Conservation (phyloP, 2,113 vertebrate species). For the Xyliphius kryptos region DNA sequence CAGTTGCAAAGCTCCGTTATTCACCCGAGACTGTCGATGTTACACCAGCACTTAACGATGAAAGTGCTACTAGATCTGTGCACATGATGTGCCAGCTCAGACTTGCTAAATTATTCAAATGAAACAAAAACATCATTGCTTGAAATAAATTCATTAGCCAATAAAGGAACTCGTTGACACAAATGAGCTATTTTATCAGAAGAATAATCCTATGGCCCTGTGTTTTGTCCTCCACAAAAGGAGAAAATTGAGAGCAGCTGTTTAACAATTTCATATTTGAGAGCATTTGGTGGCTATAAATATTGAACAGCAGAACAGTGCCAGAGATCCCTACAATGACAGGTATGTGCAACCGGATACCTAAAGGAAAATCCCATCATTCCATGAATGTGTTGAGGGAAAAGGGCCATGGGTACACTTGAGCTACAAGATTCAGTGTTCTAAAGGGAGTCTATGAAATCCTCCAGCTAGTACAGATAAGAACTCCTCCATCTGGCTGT, state of each 20-base stretch:
- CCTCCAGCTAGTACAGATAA: constrained; percentile 36
- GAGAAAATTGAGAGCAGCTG: constrained; percentile 38
- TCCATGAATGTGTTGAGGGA: constrained; percentile 21
- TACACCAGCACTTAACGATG: constrained; percentile 1
- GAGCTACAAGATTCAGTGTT: constrained; percentile 26
- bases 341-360: constrained; percentile 44
- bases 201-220: constrained; percentile 17
- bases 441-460: constrained; percentile 29
- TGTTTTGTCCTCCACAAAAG: constrained; percentile 24
- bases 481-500: constrained; percentile 7
- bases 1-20: neutral
- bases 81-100: neutral
- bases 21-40: neutral
- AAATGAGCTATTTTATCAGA: constrained; percentile 30
- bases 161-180: constrained; percentile 21
- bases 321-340: constrained; percentile 40
- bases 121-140: neutral
- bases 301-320: constrained; percentile 40
- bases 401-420: neutral
- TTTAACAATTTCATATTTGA: constrained; percentile 44
- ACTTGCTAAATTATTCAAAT: neutral
- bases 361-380: constrained; percentile 38
- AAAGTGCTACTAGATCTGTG: neutral
- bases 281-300: constrained; percentile 43
- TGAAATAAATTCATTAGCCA: constrained; percentile 27